Conservation (phyloP, 92 coral and sea anemone species). For the Parazoanthus swiftii region DNA sequence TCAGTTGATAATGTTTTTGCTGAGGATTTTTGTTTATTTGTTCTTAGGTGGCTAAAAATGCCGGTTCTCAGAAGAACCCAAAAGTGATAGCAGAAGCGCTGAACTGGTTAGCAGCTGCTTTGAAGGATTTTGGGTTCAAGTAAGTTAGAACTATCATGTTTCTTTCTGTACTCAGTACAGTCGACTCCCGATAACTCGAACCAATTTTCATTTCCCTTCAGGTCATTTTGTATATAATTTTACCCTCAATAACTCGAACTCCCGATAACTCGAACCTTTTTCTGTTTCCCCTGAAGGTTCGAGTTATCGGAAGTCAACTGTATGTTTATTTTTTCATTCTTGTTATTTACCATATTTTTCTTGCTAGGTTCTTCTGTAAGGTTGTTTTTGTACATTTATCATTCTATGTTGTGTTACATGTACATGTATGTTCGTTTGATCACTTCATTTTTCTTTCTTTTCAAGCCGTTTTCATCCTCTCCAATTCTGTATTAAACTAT, state of each 20-base stretch:
- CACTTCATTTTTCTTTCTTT: neutral
- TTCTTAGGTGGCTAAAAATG: slow-evolving; percentile 75
- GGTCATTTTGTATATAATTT: too few relatives aligned
- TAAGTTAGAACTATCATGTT: slow-evolving; percentile 42
- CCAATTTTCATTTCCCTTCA: too few relatives aligned
- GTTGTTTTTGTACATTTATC: neutral
- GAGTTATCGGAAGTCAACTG: too few relatives aligned
- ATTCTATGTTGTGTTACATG: neutral
- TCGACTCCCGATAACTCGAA: too few relatives aligned
- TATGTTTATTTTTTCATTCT: neutral
- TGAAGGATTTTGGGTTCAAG: slow-evolving; percentile 96
- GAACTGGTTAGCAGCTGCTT: slow-evolving; percentile 84
- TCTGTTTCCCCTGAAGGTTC: too few relatives aligned
- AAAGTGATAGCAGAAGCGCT: slow-evolving; percentile 89
- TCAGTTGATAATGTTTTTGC: neutral
- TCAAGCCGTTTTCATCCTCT: neutral
- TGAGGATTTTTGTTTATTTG: neutral
- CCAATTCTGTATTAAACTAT: neutral
- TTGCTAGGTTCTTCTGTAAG: neutral
- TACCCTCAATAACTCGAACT: too few relatives aligned
- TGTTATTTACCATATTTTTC: neutral
- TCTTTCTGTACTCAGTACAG: neutral
- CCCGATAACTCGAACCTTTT: too few relatives aligned
- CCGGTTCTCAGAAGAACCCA: slow-evolving; percentile 94
- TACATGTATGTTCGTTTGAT: neutral